phyloP scores from a whole-genome alignment of 1,140 invertebrate genomes.

The Euschistus heros region DNA sequence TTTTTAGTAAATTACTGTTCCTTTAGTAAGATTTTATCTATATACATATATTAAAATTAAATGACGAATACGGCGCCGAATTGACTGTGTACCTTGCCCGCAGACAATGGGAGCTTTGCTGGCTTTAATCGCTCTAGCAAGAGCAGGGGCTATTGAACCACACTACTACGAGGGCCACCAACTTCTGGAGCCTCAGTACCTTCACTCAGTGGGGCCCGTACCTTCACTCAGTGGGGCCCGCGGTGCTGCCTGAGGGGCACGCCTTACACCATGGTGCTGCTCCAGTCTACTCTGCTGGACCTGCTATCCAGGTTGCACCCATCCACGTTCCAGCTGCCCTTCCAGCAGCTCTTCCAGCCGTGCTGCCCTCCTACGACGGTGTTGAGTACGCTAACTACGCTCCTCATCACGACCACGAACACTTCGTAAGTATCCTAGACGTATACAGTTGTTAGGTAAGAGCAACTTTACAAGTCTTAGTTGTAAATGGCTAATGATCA shows the following conservation, averaged over 20 bases:
- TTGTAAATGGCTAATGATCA: background rate
- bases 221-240: background rate
- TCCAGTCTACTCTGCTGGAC: constrained; percentile 5
- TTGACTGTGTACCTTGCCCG: background rate
- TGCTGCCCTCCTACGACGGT: constrained; percentile 23
- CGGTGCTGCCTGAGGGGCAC: constrained; percentile 1
- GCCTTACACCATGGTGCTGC: background rate
- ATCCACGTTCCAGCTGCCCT: background rate
- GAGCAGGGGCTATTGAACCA: constrained; percentile 9
- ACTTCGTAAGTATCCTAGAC: constrained; percentile 30
- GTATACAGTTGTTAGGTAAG: background rate
- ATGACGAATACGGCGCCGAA: too few relatives aligned
- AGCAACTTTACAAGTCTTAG: background rate
- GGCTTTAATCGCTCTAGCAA: background rate
- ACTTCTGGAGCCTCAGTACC: constrained; percentile 1
- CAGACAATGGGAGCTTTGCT: constrained; percentile 10
- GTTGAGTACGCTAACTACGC: constrained; percentile 31
- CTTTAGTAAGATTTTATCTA: too few relatives aligned
- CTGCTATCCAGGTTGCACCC: constrained; percentile 18
- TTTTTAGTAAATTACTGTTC: too few relatives aligned
- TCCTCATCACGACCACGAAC: constrained; percentile 32
- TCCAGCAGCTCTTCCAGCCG: constrained; percentile 1
- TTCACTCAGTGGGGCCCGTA: background rate
- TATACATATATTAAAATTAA: too few relatives aligned
- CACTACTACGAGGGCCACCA: constrained; percentile 17